A percentile compares a stretch with the other conserved stretches of the same genome.
phyloP scores from a whole-genome alignment of 2,113 vertebrate genomes.

The Actenoides hombroni region DNA sequence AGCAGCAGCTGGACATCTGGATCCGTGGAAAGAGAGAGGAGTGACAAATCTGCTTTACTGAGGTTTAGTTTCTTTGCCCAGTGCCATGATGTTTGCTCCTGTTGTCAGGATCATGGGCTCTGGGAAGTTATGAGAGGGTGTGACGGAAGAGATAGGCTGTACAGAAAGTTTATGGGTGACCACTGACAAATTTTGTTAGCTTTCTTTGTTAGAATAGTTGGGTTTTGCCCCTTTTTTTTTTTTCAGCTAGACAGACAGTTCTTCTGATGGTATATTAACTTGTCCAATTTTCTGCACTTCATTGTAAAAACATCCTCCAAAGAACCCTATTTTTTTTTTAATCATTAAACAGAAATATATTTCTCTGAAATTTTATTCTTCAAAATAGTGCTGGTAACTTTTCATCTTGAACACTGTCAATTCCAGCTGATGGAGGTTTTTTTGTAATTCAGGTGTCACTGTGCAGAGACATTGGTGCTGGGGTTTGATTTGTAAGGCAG shows the following conservation, averaged over 20 bases:
- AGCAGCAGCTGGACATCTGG: neutral
- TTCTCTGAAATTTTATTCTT: neutral
- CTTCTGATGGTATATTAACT: neutral
- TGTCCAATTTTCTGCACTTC: neutral
- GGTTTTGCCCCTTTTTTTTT: neutral
- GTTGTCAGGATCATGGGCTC: neutral
- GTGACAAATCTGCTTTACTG: neutral
- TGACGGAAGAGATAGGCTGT: neutral
- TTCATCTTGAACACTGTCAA: neutral
- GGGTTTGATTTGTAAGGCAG: neutral
- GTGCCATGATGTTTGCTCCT: neutral
- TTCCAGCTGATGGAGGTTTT: neutral
- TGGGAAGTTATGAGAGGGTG: neutral
- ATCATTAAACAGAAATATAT: neutral
- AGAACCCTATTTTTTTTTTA: neutral
- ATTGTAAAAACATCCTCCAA: neutral
- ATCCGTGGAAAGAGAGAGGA: neutral
- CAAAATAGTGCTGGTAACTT: neutral
- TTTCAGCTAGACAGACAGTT: neutral
- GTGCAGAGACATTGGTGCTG: fast-evolving
- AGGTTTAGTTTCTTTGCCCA: neutral
- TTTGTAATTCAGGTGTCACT: neutral
- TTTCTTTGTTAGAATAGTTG: neutral
- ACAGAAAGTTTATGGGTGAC: neutral
- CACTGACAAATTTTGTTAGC: neutral